Percentiles rank a stretch among this genome's conserved stretches.
Evolutionary conservation across 92 coral and sea anemone genomes (phyloP).

Genomic region (Siderastrea siderea): DNA sequence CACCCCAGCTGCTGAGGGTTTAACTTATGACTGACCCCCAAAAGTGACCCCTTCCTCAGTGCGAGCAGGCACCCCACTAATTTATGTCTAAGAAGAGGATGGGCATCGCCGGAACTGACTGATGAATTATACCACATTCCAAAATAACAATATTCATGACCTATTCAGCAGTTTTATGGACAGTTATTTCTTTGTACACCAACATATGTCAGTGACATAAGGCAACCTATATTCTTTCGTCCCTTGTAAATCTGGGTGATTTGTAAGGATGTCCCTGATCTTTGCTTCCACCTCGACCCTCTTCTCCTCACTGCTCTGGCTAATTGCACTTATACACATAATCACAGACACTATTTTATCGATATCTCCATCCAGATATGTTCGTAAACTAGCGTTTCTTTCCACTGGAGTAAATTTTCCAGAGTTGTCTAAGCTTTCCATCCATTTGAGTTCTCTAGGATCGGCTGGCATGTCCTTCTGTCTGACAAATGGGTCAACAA

Average conservation of each 20-base stretch:
- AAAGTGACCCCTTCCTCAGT: too few species aligned
- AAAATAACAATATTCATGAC: neutral
- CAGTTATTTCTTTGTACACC: constrained; percentile 82
- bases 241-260: constrained; percentile 81
- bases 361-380: constrained; percentile 68
- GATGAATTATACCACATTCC: neutral
- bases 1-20: too few species aligned
- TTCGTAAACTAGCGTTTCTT: constrained; percentile 39
- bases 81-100: too few species aligned
- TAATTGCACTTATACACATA: constrained; percentile 80
- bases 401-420: constrained; percentile 67
- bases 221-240: constrained; percentile 64
- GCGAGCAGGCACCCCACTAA: too few species aligned
- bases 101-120: too few species aligned
- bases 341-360: constrained; percentile 62
- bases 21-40: too few species aligned
- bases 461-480: constrained; percentile 71
- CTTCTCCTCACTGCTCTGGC: constrained; percentile 67
- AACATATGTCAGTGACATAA: constrained; percentile 71
- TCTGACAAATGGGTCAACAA: constrained; percentile 66
- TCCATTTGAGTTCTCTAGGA: constrained; percentile 76
- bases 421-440: constrained; percentile 53
- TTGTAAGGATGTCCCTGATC: constrained; percentile 69
- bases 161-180: neutral
- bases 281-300: constrained; percentile 53